Conservation (phyloP, 1,140 invertebrate genomes). For the Thalassaphorura encarpata region DNA sequence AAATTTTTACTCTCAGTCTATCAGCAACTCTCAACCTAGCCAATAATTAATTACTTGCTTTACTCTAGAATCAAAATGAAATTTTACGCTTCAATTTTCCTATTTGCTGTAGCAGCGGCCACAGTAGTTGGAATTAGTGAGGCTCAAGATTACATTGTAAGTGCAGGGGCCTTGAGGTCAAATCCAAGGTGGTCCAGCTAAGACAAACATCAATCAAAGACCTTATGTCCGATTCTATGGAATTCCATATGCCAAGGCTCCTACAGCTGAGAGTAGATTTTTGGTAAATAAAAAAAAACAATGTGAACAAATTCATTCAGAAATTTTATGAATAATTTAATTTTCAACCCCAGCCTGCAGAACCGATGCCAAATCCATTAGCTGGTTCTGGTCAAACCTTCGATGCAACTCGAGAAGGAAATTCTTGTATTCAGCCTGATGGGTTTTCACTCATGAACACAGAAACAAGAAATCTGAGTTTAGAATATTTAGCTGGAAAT, state of each 20-base stretch:
- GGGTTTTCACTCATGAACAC: neutral
- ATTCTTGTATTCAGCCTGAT: slow-evolving; percentile 2
- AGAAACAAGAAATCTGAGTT: neutral
- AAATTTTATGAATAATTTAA: neutral
- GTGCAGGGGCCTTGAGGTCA: neutral
- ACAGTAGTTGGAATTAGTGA: too few species aligned
- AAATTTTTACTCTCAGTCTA: too few species aligned
- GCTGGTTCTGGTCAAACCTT: neutral
- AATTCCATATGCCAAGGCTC: neutral
- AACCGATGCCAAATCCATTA: neutral
- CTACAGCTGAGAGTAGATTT: neutral
- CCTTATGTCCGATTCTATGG: neutral
- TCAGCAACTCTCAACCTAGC: too few species aligned
- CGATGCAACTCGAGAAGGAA: neutral
- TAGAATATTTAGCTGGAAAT: neutral
- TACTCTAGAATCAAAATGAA: too few species aligned
- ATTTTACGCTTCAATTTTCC: too few species aligned
- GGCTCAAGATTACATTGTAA: neutral
- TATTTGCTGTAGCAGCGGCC: too few species aligned
- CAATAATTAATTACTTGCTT: too few species aligned
- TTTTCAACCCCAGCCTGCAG: neutral
- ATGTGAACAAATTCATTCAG: neutral
- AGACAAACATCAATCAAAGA: neutral
- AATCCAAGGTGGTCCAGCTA: neutral
- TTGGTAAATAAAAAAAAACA: neutral